Evolutionary conservation across 2,888 invertebrate genomes (phyloP), one percentile per base, ranked within the genome.

Genomic region (Pseudanteris insignis): DNA sequence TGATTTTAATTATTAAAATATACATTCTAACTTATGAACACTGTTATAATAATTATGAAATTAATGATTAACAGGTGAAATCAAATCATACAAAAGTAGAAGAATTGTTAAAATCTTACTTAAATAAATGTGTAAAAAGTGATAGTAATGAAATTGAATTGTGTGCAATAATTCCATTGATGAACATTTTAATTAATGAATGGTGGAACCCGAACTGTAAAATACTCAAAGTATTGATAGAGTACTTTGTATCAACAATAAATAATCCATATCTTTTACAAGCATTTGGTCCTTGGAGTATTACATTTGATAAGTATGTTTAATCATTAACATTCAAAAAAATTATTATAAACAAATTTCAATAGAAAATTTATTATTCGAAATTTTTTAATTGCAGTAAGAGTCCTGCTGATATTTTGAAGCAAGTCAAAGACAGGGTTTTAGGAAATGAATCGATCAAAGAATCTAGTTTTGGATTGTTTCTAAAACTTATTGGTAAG

Each of bases 201-300:
- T 83, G 81, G 79, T 84, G 84, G 82, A 79, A 81, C 15, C 81
- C 83, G 6, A 81, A 81, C 63, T 80, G 81, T 6, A 81, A 83
- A 54, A 79, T 84, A 34, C 72, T 84, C 10, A 81, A 83, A 54
- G 71, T 81, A 29, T 71, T 86, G 1, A 86, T 86, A 85, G 86
- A 86, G 66, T 83, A 84, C 69, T 84, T 85, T 67, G 84, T 86
- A 67, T 83, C 84, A 47, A 81, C 83, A 69, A 75, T 86, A 2
- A 84, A 86, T 68, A 81, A 82, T 24, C 81, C 82, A 1, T 86
- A 85, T 67, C 77, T 82, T 53, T 68, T 83, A 8, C 78, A 81
- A 12, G 81, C 81, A 14, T 70, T 81, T n/a, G 80, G 80, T 3
- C 78, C 78, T 24, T 78, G 78, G 78, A 66, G 67, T 13, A 41